These are phyloP conservation scores for Branchellion lobata DNA, from an alignment of 2,888 invertebrate genomes.

Conservation along the genomic window DNA sequence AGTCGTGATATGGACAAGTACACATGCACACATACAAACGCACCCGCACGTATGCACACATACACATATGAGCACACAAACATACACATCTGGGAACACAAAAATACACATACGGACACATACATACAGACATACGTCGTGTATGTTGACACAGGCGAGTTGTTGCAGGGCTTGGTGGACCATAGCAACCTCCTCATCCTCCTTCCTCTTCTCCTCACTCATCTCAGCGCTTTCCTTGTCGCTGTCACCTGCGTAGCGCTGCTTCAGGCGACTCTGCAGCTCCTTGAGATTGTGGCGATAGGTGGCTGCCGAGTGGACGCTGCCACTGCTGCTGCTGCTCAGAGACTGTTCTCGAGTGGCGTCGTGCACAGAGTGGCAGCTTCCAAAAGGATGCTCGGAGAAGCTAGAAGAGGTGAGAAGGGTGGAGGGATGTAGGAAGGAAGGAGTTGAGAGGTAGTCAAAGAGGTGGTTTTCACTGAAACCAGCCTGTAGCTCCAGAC, in stretches of 20 bases:
- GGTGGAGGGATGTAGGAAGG: slow-evolving; percentile 1
- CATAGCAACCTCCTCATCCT: slow-evolving; percentile 50
- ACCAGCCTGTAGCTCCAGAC: slow-evolving; percentile 2
- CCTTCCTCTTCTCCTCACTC: slow-evolving; percentile 47
- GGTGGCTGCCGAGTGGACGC: slow-evolving; percentile 13
- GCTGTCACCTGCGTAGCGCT: slow-evolving; percentile 38
- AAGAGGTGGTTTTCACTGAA: slow-evolving; percentile 7
- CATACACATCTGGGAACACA: too few species aligned
- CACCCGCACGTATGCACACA: too few species aligned
- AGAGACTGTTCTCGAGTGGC: not conserved
- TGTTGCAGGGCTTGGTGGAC: slow-evolving; percentile 30
- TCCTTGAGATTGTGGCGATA: slow-evolving; percentile 29
- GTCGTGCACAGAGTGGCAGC: not conserved
- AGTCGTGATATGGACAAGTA: too few species aligned
- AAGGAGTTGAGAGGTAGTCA: slow-evolving; percentile 2
- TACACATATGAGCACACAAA: too few species aligned
- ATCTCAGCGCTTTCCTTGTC: slow-evolving; percentile 51
- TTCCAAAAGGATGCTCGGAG: not conserved
- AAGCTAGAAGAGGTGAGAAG: not conserved
- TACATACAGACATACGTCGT: not conserved
- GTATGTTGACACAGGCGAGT: not conserved
- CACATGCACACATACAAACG: too few species aligned
- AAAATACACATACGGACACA: too few species aligned
- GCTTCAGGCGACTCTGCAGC: slow-evolving; percentile 24
- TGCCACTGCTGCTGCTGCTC: slow-evolving; percentile 30